These are phyloP conservation scores for Drosophila lutescens DNA, from an alignment of 2,888 invertebrate species.

Conservation along the genomic window DNA sequence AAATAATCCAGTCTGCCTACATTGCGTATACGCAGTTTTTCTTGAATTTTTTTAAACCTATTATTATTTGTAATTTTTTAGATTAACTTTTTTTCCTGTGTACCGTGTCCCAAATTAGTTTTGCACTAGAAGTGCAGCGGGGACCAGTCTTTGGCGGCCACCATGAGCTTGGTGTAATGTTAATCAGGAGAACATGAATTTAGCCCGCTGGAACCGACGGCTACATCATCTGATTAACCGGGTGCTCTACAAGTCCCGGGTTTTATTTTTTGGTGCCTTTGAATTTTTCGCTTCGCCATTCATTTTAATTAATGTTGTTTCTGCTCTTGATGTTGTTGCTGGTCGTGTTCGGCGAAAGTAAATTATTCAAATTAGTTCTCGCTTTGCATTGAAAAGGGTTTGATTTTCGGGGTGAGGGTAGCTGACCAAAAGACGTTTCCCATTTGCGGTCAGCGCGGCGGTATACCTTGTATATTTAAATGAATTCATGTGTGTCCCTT, in stretches of 20 bases:
- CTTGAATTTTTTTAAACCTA: background rate
- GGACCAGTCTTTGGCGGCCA: background rate
- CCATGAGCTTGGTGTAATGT: background rate
- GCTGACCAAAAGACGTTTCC: constrained; percentile 51
- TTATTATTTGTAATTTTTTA: background rate
- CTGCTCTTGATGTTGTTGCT: constrained; percentile 13
- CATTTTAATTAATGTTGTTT: constrained; percentile 47
- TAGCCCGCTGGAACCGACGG: background rate
- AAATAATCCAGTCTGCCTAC: background rate
- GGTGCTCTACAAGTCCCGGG: constrained; percentile 3
- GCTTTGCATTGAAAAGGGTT: constrained; percentile 60
- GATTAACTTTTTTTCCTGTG: background rate
- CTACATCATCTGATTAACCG: constrained; percentile 15
- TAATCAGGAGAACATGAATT: constrained; percentile 21
- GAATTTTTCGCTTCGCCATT: constrained; percentile 31
- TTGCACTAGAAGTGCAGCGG: constrained; percentile 14
- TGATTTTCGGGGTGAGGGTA: constrained; percentile 42
- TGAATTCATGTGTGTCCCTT: constrained; percentile 8
- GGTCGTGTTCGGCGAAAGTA: constrained; percentile 37
- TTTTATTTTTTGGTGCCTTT: constrained; percentile 12
- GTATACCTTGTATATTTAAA: background rate
- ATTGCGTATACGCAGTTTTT: background rate
- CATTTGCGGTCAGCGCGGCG: constrained; percentile 51
- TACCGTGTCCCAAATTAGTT: constrained; percentile 1
- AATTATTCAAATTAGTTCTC: constrained; percentile 67